Conservation (phyloP, 2,797 vertebrate species). For the Hafferia zeledoni region DNA sequence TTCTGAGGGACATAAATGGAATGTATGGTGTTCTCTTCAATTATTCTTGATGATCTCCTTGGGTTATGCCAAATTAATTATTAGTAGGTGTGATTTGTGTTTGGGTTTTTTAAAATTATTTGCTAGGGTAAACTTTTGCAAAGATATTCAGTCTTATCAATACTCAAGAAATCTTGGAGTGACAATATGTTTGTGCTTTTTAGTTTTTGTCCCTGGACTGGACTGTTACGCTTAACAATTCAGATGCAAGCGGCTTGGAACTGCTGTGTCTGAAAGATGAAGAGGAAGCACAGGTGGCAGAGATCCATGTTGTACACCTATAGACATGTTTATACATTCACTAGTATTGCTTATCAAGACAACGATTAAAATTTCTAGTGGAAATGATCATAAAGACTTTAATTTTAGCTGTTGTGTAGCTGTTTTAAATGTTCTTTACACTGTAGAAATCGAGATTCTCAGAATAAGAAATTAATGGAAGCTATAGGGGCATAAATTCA, state of each 20-base stretch:
- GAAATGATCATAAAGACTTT: neutral
- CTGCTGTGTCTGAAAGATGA: neutral
- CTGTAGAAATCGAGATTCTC: neutral
- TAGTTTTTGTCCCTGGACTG: neutral
- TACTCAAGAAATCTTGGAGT: neutral
- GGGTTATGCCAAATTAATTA: neutral
- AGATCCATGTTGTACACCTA: neutral
- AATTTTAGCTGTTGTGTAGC: neutral
- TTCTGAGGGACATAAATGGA: neutral
- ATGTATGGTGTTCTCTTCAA: neutral
- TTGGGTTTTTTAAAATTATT: neutral
- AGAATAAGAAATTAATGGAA: neutral
- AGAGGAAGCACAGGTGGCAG: neutral
- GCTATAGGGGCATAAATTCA: neutral
- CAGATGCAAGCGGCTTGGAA: neutral
- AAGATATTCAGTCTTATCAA: neutral
- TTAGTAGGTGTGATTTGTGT: neutral
- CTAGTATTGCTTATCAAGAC: neutral
- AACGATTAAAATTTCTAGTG: neutral
- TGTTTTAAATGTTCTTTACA: neutral
- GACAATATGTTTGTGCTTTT: rapidly evolving
- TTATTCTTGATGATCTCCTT: neutral
- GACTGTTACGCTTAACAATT: neutral
- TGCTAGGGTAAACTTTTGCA: neutral
- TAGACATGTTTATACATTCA: neutral